Evolutionary conservation across 1,140 invertebrate genomes (phyloP), one percentile per base, ranked within the genome.

Genomic region (Tyrophagus putrescentiae): DNA sequence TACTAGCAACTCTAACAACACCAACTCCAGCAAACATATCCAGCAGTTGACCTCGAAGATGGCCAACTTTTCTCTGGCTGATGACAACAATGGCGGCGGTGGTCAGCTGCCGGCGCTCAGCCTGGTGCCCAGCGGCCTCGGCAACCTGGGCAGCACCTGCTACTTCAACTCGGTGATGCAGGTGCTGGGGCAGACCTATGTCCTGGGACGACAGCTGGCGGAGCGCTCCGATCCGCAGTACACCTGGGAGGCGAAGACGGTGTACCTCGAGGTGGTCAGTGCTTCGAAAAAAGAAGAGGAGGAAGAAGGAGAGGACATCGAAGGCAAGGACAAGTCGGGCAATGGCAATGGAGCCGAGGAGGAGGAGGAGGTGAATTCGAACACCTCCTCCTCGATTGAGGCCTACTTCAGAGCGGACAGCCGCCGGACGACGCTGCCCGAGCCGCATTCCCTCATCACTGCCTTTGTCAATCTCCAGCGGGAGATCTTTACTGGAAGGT

Each of bases 161-260:
- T 77, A 77, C 61, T 72, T 75, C 69, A 76, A 76, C 73, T 78
- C 64, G 67, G 83, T 84, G 74, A 77, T 72, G 75, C 81, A 67
- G 52, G 59, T 64, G 68, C 74, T 95, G 60, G 83, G 82, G 21
- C 87, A 89, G 70, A 92, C 88, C 16, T 84, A 84, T 23, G 84
- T 82, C 70, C 75, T 95, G 42, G 75, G 84, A 33, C 72, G 80
- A 66, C 76, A 84, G 21, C 74, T 92, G 48, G 77, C 82, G 66
- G 68, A 72, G 29, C 65, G 65, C 64, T 76, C 77, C 53, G 76
- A 77, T 62, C 77, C 79, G 2, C 84, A 81, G 0, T 79, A 82
- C 64, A 77, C 75, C 66, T 84, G 61, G 62, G 64, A 23, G 54
- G 65, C 57, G 21, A 69, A 42, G 28, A 52, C 25, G 54, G 59